Conservation (phyloP, 2,113 vertebrate species). For the Peromyscus polionotus region DNA sequence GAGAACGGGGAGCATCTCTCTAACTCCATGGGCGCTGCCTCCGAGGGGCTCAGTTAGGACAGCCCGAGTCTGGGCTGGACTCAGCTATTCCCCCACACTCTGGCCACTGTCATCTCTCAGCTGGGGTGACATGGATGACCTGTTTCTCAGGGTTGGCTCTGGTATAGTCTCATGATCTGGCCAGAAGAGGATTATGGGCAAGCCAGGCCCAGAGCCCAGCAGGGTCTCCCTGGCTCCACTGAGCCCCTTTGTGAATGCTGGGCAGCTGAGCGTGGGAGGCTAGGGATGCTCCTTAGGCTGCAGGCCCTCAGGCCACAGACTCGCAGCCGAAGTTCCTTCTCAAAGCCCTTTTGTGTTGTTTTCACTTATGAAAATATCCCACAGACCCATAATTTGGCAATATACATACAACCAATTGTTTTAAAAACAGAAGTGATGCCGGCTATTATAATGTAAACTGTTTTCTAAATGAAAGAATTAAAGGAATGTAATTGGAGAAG, state of each 20-base stretch:
- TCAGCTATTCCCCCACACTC: neutral
- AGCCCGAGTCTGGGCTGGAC: no score
- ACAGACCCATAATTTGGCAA: slow-evolving; percentile 82
- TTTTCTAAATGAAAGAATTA: slow-evolving; percentile 86
- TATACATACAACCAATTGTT: slow-evolving; percentile 84
- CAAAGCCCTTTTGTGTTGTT: slow-evolving; percentile 66
- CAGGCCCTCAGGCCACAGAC: neutral
- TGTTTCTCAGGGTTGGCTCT: neutral
- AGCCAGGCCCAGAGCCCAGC: neutral
- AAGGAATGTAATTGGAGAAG: slow-evolving; percentile 86
- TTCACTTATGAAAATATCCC: slow-evolving; percentile 70
- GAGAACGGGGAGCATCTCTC: neutral
- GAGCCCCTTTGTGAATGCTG: neutral
- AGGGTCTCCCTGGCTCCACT: neutral
- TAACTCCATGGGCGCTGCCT: no score
- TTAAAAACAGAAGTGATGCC: slow-evolving; percentile 85
- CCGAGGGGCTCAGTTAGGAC: neutral
- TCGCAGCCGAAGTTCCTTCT: slow-evolving; percentile 53
- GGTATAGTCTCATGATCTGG: neutral
- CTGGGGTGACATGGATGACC: neutral
- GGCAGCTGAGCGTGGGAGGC: neutral
- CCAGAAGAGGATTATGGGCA: neutral
- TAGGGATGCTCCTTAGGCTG: neutral
- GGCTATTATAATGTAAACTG: slow-evolving; percentile 85
- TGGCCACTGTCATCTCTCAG: neutral